phyloP scores from a whole-genome alignment of 2,888 invertebrate genomes.

The Apodemia duryi region DNA sequence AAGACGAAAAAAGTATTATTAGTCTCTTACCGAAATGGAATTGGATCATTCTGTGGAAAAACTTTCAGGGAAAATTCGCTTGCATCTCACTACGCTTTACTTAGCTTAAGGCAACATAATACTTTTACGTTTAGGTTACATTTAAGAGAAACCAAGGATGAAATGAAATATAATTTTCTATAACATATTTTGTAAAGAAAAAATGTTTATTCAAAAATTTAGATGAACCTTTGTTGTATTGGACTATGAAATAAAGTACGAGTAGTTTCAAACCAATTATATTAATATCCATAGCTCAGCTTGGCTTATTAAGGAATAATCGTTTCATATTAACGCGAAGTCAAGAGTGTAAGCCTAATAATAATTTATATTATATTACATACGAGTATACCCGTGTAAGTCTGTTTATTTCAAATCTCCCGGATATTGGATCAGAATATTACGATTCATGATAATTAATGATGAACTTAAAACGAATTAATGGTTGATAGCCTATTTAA shows the following conservation, averaged over 20 bases:
- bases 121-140: slow-evolving; percentile 68
- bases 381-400: not conserved
- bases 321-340: slow-evolving; percentile 3
- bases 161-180: slow-evolving; percentile 50
- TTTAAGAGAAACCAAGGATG: slow-evolving; percentile 60
- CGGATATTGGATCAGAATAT: not conserved
- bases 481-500: no score
- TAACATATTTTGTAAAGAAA: slow-evolving; percentile 37
- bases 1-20: slow-evolving; percentile 78
- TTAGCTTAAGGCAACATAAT: slow-evolving; percentile 68
- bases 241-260: not conserved
- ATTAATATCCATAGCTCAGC: not conserved
- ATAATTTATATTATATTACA: not conserved
- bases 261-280: not conserved
- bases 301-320: not conserved
- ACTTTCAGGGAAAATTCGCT: slow-evolving; percentile 70
- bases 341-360: not conserved
- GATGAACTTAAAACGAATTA: no score
- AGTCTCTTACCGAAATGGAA: slow-evolving; percentile 79
- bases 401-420: not conserved
- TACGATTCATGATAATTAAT: not conserved
- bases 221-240: not conserved
- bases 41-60: slow-evolving; percentile 75
- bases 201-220: slow-evolving; percentile 9
- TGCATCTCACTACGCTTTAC: slow-evolving; percentile 70